A percentile compares a stretch with the other conserved stretches of the same genome.
Evolutionary conservation across 2,797 vertebrate genomes (phyloP).

Genomic region (Pempheris klunzingeri): DNA sequence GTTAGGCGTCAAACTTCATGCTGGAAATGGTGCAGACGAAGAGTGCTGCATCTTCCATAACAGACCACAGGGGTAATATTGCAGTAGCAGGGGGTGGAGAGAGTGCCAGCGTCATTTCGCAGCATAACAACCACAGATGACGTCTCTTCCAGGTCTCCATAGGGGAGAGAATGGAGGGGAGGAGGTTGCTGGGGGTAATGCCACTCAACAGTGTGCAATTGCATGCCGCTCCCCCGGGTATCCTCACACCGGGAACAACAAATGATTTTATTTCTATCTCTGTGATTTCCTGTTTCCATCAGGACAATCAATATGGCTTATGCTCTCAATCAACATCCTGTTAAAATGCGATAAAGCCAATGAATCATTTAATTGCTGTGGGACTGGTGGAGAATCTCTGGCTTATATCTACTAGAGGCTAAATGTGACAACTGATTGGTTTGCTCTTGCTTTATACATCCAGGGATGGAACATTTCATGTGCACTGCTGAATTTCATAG

Average conservation of each 20-base stretch:
- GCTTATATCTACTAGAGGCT: constrained; percentile 78
- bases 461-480: constrained; percentile 61
- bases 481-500: constrained; percentile 57
- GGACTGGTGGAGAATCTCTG: constrained; percentile 78
- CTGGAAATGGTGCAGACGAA: constrained; percentile 84
- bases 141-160: constrained; percentile 88
- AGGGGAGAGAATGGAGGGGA: constrained; percentile 80
- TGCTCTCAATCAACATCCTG: constrained; percentile 88
- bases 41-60: constrained; percentile 82
- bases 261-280: constrained; percentile 88
- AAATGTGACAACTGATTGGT: constrained; percentile 80
- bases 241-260: constrained; percentile 87
- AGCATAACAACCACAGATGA: constrained; percentile 89
- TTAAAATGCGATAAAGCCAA: constrained; percentile 85
- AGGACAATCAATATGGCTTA: constrained; percentile 88
- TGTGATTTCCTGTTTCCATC: constrained; percentile 90
- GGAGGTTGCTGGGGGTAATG: constrained; percentile 82
- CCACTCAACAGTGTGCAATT: constrained; percentile 86
- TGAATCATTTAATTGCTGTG: constrained; percentile 87
- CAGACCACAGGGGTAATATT: constrained; percentile 83
- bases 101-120: constrained; percentile 86
- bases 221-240: constrained; percentile 83
- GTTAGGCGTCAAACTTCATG: constrained; percentile 83
- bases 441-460: constrained; percentile 78
- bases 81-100: constrained; percentile 82